A percentile compares a stretch with the other conserved stretches of the same genome.
phyloP scores from a whole-genome alignment of 1,140 invertebrate genomes.

The Spodoptera frugiperda region DNA sequence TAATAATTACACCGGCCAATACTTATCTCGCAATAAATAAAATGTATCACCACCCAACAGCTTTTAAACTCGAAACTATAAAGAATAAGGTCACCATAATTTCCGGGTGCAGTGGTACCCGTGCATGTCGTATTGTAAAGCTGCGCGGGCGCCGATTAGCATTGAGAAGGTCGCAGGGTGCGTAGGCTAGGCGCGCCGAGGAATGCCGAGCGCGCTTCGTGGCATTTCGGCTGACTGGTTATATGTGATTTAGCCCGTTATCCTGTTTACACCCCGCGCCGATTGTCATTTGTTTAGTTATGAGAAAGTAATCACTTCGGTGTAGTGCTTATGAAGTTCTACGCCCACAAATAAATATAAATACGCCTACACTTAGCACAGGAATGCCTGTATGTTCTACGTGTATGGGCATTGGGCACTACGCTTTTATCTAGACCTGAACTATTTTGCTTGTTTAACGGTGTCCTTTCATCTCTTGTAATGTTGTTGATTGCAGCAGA shows the following conservation, averaged over 20 bases:
- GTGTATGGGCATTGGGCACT: no score
- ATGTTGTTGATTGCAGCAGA: neutral
- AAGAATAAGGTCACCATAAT: constrained; percentile 40
- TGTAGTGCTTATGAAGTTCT: no score
- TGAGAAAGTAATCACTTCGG: neutral
- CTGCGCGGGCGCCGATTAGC: constrained; percentile 61
- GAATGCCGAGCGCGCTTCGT: constrained; percentile 56
- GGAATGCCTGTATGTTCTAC: no score
- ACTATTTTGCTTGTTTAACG: no score
- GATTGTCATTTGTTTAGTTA: constrained; percentile 26
- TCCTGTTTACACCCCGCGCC: constrained; percentile 21
- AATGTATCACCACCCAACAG: neutral
- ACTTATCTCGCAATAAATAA: neutral
- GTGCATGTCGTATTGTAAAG: constrained; percentile 33
- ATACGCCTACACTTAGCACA: no score
- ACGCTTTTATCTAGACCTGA: no score
- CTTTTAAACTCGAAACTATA: constrained; percentile 23
- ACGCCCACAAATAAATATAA: no score
- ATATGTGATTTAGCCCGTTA: constrained; percentile 36
- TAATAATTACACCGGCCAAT: no score
- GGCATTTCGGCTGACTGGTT: constrained; percentile 62
- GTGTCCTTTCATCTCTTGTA: no score
- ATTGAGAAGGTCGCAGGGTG: constrained; percentile 71
- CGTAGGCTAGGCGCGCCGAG: constrained; percentile 61
- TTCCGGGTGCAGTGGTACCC: constrained; percentile 35